Conservation (phyloP, 2,113 vertebrate genomes). For the Panthera tigris region DNA sequence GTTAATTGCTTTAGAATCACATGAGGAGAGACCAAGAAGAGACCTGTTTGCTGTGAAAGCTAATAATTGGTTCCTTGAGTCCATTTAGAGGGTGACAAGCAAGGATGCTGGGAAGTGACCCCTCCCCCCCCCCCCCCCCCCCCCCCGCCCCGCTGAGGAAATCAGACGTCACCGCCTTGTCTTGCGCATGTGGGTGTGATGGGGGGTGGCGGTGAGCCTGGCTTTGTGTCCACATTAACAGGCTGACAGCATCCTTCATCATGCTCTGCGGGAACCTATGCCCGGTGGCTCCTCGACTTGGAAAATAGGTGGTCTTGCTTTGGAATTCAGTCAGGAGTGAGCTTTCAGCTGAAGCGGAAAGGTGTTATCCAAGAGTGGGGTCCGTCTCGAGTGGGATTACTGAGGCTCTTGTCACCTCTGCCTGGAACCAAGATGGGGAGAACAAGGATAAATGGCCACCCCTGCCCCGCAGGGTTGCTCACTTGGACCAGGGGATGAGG, state of each 20-base stretch:
- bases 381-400: too few relatives aligned
- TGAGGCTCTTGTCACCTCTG: background rate
- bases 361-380: background rate
- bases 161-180: background rate
- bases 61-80: background rate
- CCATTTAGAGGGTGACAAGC: background rate
- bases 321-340: background rate
- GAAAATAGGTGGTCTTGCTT: background rate
- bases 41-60: background rate
- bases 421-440: background rate
- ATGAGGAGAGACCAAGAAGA: background rate
- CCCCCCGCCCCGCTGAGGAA: too few relatives aligned
- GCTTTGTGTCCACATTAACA: background rate
- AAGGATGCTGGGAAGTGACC: background rate
- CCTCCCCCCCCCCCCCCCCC: fast-evolving
- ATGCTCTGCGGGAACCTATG: background rate
- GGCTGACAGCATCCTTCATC: background rate
- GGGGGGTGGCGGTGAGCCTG: background rate
- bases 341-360: background rate
- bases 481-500: background rate
- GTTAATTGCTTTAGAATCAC: background rate
- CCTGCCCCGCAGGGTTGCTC: background rate
- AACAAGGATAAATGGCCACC: background rate
- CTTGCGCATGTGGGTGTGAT: fast-evolving
- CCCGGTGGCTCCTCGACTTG: background rate